phyloP scores from a whole-genome alignment of 1,140 invertebrate genomes.

The Drosophila teissieri region DNA sequence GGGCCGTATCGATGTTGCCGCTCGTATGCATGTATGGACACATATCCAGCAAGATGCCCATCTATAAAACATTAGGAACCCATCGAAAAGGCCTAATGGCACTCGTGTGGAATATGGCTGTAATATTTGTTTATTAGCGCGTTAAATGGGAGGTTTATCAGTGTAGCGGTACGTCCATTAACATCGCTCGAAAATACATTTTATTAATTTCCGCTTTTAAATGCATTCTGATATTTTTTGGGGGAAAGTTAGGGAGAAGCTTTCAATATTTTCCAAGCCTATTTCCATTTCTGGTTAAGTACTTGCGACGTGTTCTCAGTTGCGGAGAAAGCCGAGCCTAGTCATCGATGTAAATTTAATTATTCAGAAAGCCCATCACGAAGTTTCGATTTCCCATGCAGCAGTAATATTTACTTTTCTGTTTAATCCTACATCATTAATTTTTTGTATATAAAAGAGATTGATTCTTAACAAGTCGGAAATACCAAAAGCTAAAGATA shows the following conservation, averaged over 20 bases:
- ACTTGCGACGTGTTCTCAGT: constrained; percentile 21
- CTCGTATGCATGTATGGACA: constrained; percentile 10
- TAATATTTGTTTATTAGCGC: constrained; percentile 69
- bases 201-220: constrained; percentile 56
- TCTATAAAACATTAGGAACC: constrained; percentile 50
- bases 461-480: no score
- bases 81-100: constrained; percentile 47
- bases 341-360: not conserved
- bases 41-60: not conserved
- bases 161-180: constrained; percentile 52
- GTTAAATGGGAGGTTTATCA: constrained; percentile 68
- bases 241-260: constrained; percentile 23
- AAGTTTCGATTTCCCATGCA: not conserved
- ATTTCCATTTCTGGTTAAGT: constrained; percentile 17
- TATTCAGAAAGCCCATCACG: not conserved
- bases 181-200: constrained; percentile 57
- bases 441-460: no score
- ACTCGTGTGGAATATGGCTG: constrained; percentile 38
- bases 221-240: constrained; percentile 24
- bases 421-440: not conserved
- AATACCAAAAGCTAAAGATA: no score
- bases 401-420: not conserved
- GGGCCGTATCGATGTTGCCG: constrained; percentile 30
- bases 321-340: constrained; percentile 11
- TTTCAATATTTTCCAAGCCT: constrained; percentile 13